These are phyloP conservation scores for Cylindroiulus punctatus DNA, from an alignment of 2,888 invertebrate genomes.

Conservation along the genomic window DNA sequence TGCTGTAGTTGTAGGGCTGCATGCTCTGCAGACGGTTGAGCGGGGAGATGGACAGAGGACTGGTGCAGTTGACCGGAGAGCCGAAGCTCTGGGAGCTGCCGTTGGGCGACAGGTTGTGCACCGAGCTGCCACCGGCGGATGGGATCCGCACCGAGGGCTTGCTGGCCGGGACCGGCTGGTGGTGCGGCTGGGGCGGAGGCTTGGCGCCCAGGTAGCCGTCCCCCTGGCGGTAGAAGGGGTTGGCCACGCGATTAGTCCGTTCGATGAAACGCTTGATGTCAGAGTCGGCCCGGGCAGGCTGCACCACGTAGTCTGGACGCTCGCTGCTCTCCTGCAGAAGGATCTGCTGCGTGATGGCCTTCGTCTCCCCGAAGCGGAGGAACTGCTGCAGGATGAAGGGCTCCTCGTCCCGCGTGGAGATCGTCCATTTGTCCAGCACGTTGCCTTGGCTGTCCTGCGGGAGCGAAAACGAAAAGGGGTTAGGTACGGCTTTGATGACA, in stretches of 20 bases:
- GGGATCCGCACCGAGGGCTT: conserved; percentile 58
- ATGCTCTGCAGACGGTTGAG: conserved; percentile 90
- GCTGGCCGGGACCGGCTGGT: conserved; percentile 64
- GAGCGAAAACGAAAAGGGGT: conserved; percentile 63
- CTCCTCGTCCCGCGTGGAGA: conserved; percentile 88
- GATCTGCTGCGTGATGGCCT: conserved; percentile 79
- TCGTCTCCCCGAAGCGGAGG: conserved; percentile 87
- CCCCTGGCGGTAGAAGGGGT: conserved; percentile 59
- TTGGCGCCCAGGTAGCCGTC: conserved; percentile 58
- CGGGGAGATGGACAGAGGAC: conserved; percentile 78
- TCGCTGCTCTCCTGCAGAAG: conserved; percentile 66
- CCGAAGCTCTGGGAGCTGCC: conserved; percentile 60
- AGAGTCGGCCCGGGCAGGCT: conserved; percentile 66
- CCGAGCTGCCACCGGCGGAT: conserved; percentile 54
- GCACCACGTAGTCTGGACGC: conserved; percentile 60
- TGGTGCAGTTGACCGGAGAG: conserved; percentile 60
- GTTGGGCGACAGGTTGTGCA: conserved; percentile 60
- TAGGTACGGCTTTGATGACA: too few species aligned
- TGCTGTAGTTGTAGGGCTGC: conserved; percentile 94
- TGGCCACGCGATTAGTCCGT: conserved; percentile 63
- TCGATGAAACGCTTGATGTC: conserved; percentile 72
- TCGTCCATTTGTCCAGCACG: conserved; percentile 87
- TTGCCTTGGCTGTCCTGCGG: conserved; percentile 81
- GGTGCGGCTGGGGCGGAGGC: conserved; percentile 60
- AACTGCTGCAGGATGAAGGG: conserved; percentile 91